Evolutionary conservation across 2,797 vertebrate species (phyloP).

Genomic region (Vultur gryphus): DNA sequence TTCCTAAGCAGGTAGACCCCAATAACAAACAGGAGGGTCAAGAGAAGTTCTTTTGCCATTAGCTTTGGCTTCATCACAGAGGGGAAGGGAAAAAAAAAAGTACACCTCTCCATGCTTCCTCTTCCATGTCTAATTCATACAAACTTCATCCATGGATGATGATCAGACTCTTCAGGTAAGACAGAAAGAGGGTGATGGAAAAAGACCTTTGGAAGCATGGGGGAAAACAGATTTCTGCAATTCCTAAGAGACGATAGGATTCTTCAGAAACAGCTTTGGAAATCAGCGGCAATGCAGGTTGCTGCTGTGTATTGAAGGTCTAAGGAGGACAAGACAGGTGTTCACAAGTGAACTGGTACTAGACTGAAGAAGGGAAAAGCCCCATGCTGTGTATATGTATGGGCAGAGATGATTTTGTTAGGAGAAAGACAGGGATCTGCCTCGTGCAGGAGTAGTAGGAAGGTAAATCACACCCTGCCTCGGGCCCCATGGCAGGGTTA

Average conservation of each 20-base stretch:
- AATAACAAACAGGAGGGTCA: background rate
- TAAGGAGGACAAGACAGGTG: background rate
- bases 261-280: background rate
- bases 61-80: background rate
- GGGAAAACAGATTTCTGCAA: background rate
- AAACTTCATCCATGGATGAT: background rate
- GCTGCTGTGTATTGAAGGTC: background rate
- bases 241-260: background rate
- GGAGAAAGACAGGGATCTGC: background rate
- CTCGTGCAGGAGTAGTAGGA: background rate
- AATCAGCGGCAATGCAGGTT: background rate
- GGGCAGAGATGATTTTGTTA: background rate
- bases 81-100: accelerated
- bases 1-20: background rate
- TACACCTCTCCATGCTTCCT: background rate
- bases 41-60: background rate
- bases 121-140: background rate
- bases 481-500: background rate
- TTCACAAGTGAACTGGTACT: background rate
- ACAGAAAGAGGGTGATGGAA: background rate
- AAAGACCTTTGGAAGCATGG: background rate
- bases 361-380: background rate
- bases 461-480: background rate
- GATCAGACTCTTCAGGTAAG: background rate
- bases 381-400: background rate